Evolutionary conservation across 2,888 invertebrate genomes (phyloP).

Genomic region (Dermolepida albohirtum): DNA sequence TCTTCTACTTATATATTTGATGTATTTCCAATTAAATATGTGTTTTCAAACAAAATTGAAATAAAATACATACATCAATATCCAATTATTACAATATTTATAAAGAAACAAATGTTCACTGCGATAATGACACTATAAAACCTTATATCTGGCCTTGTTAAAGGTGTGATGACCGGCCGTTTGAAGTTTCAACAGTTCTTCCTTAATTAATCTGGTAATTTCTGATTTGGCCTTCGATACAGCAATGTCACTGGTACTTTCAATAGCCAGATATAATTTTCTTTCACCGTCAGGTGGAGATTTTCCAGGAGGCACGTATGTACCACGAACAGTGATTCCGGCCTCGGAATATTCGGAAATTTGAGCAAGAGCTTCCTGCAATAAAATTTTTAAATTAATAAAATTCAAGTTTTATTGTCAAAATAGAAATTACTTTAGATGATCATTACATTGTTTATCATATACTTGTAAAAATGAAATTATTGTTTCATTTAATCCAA

Average conservation of each 20-base stretch:
- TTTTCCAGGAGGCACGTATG: constrained; percentile 91
- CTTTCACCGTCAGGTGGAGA: constrained; percentile 92
- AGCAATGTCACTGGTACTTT: constrained; percentile 96
- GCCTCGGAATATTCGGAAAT: constrained; percentile 99
- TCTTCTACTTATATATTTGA: neutral
- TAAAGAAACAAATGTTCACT: constrained; percentile 1
- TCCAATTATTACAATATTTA: neutral
- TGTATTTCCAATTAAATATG: constrained; percentile 4
- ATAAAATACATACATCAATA: constrained; percentile 2
- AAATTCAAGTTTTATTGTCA: too few relatives aligned
- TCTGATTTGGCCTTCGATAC: constrained; percentile 97
- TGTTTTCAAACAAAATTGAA: constrained; percentile 5
- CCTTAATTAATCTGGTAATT: constrained; percentile 97
- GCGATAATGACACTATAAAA: constrained; percentile 72
- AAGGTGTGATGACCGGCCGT: constrained; percentile 88
- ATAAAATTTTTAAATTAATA: constrained; percentile 37
- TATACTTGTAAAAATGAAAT: too few relatives aligned
- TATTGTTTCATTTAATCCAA: too few relatives aligned
- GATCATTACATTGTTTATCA: too few relatives aligned
- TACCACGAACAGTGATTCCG: constrained; percentile 98
- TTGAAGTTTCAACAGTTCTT: constrained; percentile 93
- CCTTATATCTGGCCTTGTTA: constrained; percentile 95
- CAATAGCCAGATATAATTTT: constrained; percentile 97
- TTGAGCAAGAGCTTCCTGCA: constrained; percentile 93
- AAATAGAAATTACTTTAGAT: too few relatives aligned